These are phyloP conservation scores for Paramormyrops hopkinsi DNA, from an alignment of 2,797 vertebrate species.

Conservation along the genomic window DNA sequence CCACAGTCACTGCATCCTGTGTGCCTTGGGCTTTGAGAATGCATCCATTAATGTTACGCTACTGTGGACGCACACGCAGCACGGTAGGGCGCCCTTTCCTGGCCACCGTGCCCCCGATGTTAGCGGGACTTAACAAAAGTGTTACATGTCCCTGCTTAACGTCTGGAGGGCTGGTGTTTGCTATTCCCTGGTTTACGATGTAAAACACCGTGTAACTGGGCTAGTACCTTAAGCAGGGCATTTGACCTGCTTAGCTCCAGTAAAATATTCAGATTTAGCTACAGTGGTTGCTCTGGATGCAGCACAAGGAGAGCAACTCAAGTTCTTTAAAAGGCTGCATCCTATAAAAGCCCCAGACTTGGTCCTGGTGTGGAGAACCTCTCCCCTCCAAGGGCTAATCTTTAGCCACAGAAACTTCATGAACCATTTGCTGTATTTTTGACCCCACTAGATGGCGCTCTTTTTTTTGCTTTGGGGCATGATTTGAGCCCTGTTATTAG, in stretches of 20 bases:
- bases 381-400: neutral
- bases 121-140: neutral
- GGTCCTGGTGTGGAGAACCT: neutral
- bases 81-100: neutral
- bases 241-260: neutral
- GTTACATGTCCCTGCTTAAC: neutral
- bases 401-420: neutral
- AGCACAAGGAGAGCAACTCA: neutral
- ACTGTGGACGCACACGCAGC: neutral
- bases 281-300: neutral
- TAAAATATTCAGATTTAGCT: neutral
- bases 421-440: neutral
- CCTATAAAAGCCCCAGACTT: neutral
- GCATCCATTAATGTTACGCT: slow-evolving; percentile 31
- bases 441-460: neutral
- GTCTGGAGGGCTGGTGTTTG: neutral
- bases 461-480: neutral
- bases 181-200: neutral
- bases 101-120: neutral
- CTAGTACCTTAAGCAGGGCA: neutral
- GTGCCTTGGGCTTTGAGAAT: slow-evolving; percentile 42
- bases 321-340: neutral
- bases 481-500: neutral
- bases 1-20: slow-evolving; percentile 52
- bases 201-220: neutral